phyloP scores from a whole-genome alignment of 2,113 vertebrate genomes.

The Puntigrus tetrazona region DNA sequence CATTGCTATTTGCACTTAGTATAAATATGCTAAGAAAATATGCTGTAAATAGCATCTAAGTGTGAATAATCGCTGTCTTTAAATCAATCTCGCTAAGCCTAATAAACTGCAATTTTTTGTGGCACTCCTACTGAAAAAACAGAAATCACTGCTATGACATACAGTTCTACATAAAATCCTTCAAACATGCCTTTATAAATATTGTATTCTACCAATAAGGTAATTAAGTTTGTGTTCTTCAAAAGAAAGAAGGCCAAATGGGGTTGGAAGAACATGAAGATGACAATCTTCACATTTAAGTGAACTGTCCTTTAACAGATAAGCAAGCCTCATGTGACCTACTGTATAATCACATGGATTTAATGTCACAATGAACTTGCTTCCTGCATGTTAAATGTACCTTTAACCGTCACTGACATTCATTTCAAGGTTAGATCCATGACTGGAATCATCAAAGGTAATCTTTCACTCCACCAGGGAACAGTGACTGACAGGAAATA shows the following conservation, averaged over 20 bases:
- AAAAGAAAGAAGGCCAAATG: background rate
- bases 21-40: too few species aligned
- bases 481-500: background rate
- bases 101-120: background rate
- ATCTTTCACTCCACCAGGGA: background rate
- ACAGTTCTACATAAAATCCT: background rate
- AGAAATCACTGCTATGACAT: background rate
- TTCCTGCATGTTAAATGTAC: constrained; percentile 25
- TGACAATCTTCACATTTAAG: background rate
- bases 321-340: constrained; percentile 7
- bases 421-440: constrained; percentile 16
- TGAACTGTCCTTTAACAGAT: background rate
- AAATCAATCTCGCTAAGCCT: background rate
- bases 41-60: too few species aligned
- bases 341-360: constrained; percentile 42
- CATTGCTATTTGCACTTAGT: too few species aligned
- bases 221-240: background rate
- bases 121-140: background rate
- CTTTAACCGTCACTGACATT: constrained; percentile 24
- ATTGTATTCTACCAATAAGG: background rate
- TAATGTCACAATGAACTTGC: constrained; percentile 22
- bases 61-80: too few species aligned
- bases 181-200: background rate
- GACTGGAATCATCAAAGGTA: constrained; percentile 32
- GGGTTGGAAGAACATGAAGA: background rate